phyloP scores from a whole-genome alignment of 2,797 vertebrate species.

The Salmo trutta region DNA sequence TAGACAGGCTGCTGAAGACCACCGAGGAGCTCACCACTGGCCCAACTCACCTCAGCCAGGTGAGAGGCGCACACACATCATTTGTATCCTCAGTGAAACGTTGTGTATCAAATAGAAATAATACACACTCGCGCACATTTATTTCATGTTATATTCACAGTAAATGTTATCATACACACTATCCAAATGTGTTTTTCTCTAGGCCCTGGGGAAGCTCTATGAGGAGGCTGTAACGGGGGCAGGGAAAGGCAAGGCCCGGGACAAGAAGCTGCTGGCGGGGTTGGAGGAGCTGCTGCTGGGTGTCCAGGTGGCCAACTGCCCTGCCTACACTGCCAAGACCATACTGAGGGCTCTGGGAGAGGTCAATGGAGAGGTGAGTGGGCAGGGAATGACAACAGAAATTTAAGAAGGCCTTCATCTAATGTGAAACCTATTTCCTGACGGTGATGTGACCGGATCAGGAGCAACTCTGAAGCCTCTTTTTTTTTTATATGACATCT shows the following conservation, averaged over 20 bases:
- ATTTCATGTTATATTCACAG: neutral
- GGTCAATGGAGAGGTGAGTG: constrained; percentile 82
- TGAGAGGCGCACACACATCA: constrained; percentile 45
- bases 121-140: neutral
- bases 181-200: constrained; percentile 11
- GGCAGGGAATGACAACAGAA: neutral
- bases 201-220: constrained; percentile 81
- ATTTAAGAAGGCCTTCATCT: neutral
- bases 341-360: constrained; percentile 78
- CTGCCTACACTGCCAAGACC: constrained; percentile 80
- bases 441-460: neutral
- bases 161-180: neutral
- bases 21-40: constrained; percentile 89
- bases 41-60: constrained; percentile 80
- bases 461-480: neutral
- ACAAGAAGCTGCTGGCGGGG: constrained; percentile 64
- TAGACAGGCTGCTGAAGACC: constrained; percentile 76
- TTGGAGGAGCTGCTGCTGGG: constrained; percentile 78
- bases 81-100: too few relatives aligned
- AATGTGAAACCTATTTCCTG: neutral
- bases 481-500: neutral
- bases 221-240: constrained; percentile 60
- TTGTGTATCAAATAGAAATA: too few relatives aligned
- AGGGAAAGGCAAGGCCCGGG: constrained; percentile 62
- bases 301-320: constrained; percentile 72